Evolutionary conservation across 2,888 invertebrate species (phyloP).

Genomic region (Tridacna gigas): DNA sequence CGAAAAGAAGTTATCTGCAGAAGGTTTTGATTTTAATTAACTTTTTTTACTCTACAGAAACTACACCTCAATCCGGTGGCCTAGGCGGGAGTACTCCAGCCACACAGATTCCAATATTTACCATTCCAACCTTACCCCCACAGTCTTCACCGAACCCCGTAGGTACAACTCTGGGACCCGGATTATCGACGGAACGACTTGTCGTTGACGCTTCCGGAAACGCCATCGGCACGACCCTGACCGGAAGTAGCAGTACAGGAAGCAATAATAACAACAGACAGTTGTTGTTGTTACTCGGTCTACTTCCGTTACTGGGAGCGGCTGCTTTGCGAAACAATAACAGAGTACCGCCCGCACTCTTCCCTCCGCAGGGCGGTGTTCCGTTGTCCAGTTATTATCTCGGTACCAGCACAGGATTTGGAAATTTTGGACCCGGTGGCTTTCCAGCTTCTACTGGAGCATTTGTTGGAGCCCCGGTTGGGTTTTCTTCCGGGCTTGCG

Average conservation of each 20-base stretch:
- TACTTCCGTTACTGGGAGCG: slow-evolving; percentile 55
- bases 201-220: slow-evolving; percentile 40
- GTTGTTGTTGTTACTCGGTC: slow-evolving; percentile 43
- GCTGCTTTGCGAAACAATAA: slow-evolving; percentile 29
- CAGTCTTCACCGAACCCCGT: neutral
- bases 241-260: neutral
- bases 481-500: neutral
- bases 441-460: neutral
- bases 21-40: too few relatives aligned
- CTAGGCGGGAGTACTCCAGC: slow-evolving; percentile 28
- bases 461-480: slow-evolving; percentile 6
- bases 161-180: slow-evolving; percentile 1
- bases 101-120: slow-evolving; percentile 36
- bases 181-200: slow-evolving; percentile 16
- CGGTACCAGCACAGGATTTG: slow-evolving; percentile 45
- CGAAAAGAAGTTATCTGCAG: too few relatives aligned
- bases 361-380: slow-evolving; percentile 11
- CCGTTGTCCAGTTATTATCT: slow-evolving; percentile 36
- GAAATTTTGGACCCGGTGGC: slow-evolving; percentile 41
- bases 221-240: neutral
- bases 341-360: neutral
- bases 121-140: slow-evolving; percentile 28
- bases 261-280: slow-evolving; percentile 36
- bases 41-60: neutral
- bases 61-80: slow-evolving; percentile 3